Base-by-base conservation (phyloP, 2,797 vertebrate species). In the Scleropages formosus region DNA sequence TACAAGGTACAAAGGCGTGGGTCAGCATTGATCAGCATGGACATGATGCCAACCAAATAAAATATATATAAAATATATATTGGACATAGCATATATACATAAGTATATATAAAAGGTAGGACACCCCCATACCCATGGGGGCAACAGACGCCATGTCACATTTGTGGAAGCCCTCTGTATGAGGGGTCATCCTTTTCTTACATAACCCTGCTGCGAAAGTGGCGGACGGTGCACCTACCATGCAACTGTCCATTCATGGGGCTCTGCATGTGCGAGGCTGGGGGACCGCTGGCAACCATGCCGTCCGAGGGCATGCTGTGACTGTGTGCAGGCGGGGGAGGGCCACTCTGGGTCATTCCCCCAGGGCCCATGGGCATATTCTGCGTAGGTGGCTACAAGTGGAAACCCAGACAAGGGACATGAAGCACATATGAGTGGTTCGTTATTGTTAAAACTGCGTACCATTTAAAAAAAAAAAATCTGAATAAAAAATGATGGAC, bases 171-270 rank as follows among this genome's bases (percentile, higher is more conserved):
- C 91, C 90, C 88, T 92, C 89, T 87, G 90, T 89, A 92, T 90
- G 91, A 90, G 94, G n/a, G n/a, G n/a, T n/a, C n/a, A n/a, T n/a
- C n/a, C n/a, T n/a, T n/a, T n/a, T 96, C 95, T 96, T 94, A 95
- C 90, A 95, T 94, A 94, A 97, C 95, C 86, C 84, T 85, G 89
- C 90, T 91, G 91, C 92, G 12, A 39, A 20, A 31, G 24, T 18
- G 11, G 58, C 26, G 22, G 59, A 72, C 49, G 47, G 20, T 44
- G 84, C 86, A 91, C 93, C 93, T 94, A 98, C 98, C 98, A 89
- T 96, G 96, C 93, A 99, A 98, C 95, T 99, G 97, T 91, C 97
- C 97, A 88, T 99, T 99, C 96, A 99, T 99, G 95, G 98, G 97
- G 93, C 90, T 96, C 90, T 98, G 97, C 95, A 99, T 96, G 94